Evolutionary conservation across 2,797 vertebrate species (phyloP), one percentile per base, ranked within the genome.

Genomic region (Acipenser transmontanus): DNA sequence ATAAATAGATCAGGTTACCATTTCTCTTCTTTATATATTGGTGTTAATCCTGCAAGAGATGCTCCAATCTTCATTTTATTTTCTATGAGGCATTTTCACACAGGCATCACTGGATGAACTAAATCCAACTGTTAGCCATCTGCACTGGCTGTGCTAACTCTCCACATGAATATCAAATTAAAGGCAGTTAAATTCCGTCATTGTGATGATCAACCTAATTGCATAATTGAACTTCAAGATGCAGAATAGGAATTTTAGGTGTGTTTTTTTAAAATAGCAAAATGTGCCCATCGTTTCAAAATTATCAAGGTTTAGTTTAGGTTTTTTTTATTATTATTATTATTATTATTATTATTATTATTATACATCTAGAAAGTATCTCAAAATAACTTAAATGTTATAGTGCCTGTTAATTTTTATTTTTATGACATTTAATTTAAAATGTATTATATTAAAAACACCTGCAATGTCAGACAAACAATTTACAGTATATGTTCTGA

Each of bases 371-470:
- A 62, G 49, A 20, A 10, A 17, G 48, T 47, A 9, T 54, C 61
- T 74, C 77, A 74, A 88, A 90, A 91, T 87, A 73, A 85, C 81
- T 88, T 80, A 84, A 84, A 84, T 81, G 82, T 89, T 91, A 88
- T 86, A 70, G 74, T 84, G 87, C 81, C 80, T 81, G 87, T 86
- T 89, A 91, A 80, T 11, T 2, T 6, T 56, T 8, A 8, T 11
- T 12, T 56, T n/a, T 56, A 8, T 56, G 5, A 56, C 5, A n/a
- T 56, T 5, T 56, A 11, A 5, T n/a, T 56, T 56, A n/a, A 5
- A 11, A 8, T 12, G 11, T n/a, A 5, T 11, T 56, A n/a, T 11
- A 9, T 8, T 56, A 8, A 11, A 5, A 8, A 9, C 5, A 11
- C 54, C 11, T 56, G 9, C 54, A n/a, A n/a, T n/a, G n/a, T 86